A percentile compares a stretch with the other conserved stretches of the same genome.
phyloP scores from a whole-genome alignment of 2,113 vertebrate species.

The Myrmophylax atrothorax region DNA sequence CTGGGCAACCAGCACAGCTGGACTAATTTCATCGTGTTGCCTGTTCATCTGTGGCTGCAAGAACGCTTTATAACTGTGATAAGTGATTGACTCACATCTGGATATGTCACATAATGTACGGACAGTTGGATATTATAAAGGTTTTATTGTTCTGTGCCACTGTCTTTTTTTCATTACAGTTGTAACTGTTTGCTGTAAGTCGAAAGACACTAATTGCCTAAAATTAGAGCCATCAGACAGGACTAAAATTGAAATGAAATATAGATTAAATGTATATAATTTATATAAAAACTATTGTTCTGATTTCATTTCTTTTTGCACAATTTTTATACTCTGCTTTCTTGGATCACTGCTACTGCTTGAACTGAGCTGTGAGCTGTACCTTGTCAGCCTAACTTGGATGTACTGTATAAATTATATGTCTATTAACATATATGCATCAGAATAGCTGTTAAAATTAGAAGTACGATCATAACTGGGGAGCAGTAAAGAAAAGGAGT shows the following conservation, averaged over 20 bases:
- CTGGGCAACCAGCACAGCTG: not conserved
- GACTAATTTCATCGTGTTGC: not conserved
- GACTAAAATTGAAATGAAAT: not conserved
- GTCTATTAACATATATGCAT: constrained; percentile 30
- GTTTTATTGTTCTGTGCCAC: not conserved
- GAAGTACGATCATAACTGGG: not conserved
- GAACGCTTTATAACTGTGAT: not conserved
- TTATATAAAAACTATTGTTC: not conserved
- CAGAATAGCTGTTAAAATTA: constrained; percentile 55
- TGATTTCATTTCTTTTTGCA: not conserved
- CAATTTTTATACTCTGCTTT: not conserved
- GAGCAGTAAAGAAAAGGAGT: not conserved
- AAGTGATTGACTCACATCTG: not conserved
- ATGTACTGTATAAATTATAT: constrained; percentile 9
- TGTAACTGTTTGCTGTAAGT: not conserved
- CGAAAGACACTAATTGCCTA: not conserved
- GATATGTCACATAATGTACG: not conserved
- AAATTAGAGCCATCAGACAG: not conserved
- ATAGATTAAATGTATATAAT: not conserved
- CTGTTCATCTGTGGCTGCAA: not conserved
- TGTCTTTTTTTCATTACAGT: not conserved
- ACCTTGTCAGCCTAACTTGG: not conserved
- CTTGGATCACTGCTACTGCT: not conserved
- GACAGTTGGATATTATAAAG: not conserved
- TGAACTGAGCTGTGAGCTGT: not conserved